Percentiles rank a stretch among this genome's conserved stretches.
These are phyloP conservation scores for Chondrilla cf. caribensis DNA, from an alignment of 37 sponge, comb jelly and placozoan species.

Conservation along the genomic window DNA sequence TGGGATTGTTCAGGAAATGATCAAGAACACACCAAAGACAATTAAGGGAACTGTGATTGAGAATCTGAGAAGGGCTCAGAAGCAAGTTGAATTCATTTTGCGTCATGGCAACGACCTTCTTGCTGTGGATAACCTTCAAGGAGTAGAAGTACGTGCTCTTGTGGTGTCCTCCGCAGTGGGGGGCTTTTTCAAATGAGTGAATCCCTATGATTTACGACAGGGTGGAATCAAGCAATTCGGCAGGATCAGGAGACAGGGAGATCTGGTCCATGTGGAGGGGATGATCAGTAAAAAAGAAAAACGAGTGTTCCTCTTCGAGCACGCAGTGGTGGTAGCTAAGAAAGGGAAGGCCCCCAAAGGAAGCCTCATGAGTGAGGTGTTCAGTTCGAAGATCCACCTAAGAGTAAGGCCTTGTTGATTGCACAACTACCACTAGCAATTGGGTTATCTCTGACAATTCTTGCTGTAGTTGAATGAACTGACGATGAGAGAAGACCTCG, in stretches of 20 bases:
- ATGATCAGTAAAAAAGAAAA: conserved; percentile 44
- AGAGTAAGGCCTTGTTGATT: background rate
- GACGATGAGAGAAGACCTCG: conserved; percentile 55
- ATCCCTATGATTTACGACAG: too few species aligned
- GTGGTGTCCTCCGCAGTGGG: too few species aligned
- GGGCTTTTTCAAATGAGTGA: too few species aligned
- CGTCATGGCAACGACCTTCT: conserved; percentile 92
- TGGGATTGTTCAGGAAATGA: conserved; percentile 10
- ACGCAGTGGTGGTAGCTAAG: conserved; percentile 64
- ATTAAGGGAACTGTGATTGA: background rate
- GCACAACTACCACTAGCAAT: background rate
- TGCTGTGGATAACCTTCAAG: conserved; percentile 72
- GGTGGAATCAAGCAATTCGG: conserved; percentile 35
- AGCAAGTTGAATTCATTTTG: conserved; percentile 69
- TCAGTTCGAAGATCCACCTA: background rate
- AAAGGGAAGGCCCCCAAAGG: conserved; percentile 35
- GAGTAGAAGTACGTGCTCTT: conserved; percentile 70
- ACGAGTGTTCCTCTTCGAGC: conserved; percentile 80
- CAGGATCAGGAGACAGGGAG: conserved; percentile 62
- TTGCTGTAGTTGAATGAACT: conserved; percentile 57
- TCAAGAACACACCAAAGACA: conserved; percentile 9
- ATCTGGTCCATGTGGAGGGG: conserved; percentile 42
- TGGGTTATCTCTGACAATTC: background rate
- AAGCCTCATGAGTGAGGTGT: conserved; percentile 15
- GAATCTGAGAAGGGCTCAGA: conserved; percentile 60